Evolutionary conservation across 2,888 invertebrate genomes (phyloP).

Genomic region (Busseola fusca): DNA sequence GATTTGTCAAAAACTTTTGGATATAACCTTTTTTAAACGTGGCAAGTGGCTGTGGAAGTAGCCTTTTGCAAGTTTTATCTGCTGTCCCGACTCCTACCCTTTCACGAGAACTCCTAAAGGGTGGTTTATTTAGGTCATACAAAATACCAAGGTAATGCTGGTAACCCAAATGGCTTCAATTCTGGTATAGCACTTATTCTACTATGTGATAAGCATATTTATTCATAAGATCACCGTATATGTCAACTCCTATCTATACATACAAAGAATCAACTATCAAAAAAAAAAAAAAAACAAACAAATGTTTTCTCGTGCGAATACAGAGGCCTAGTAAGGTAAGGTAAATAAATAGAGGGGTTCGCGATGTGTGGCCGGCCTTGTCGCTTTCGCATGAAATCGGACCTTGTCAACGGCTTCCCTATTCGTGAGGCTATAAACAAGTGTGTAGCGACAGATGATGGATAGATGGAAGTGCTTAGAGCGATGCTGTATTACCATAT

Average conservation of each 20-base stretch:
- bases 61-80: background rate
- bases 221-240: slow-evolving; percentile 1
- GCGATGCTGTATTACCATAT: slow-evolving; percentile 12
- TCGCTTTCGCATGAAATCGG: slow-evolving; percentile 31
- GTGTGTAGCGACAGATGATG: slow-evolving; percentile 12
- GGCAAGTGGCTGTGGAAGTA: background rate
- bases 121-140: background rate
- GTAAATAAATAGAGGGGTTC: slow-evolving; percentile 47
- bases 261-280: background rate
- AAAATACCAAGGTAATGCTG: background rate
- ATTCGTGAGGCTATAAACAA: slow-evolving; percentile 28
- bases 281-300: slow-evolving; percentile 14
- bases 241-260: slow-evolving; percentile 7
- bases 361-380: slow-evolving; percentile 43
- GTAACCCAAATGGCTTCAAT: background rate
- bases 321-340: slow-evolving; percentile 41
- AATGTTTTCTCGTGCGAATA: slow-evolving; percentile 32
- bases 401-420: slow-evolving; percentile 46
- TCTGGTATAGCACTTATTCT: background rate
- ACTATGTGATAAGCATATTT: background rate
- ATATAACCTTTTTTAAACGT: background rate
- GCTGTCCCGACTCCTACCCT: background rate
- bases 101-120: background rate
- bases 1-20: slow-evolving; percentile 21
- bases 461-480: slow-evolving; percentile 24